Evolutionary conservation across 2,797 vertebrate species (phyloP).

Genomic region (Pseudomugil tenellus): DNA sequence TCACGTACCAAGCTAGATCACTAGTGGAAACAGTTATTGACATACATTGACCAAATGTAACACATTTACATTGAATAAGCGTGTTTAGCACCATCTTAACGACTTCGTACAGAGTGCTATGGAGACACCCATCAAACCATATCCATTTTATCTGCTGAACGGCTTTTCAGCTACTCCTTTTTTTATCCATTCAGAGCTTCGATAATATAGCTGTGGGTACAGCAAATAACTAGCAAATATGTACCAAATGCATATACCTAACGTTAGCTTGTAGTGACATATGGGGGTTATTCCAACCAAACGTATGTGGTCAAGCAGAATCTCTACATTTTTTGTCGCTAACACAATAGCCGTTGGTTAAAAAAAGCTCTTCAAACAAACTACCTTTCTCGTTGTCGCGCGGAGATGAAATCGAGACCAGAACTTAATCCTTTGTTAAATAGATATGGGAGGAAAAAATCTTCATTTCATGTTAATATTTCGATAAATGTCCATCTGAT

Average conservation of each 20-base stretch:
- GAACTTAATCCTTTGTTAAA: conserved; percentile 34
- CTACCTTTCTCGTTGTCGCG: conserved; percentile 61
- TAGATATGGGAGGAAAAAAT: conserved; percentile 13
- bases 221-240: background rate
- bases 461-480: conserved; percentile 55
- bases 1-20: background rate
- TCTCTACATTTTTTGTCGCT: conserved; percentile 61
- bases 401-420: conserved; percentile 38
- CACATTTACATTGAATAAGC: background rate
- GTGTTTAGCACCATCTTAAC: conserved; percentile 27
- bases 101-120: conserved; percentile 31
- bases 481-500: conserved; percentile 63
- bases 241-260: conserved; percentile 3
- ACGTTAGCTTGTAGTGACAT: conserved; percentile 38
- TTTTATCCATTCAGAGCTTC: conserved; percentile 23
- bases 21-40: background rate
- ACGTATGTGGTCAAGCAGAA: conserved; percentile 63
- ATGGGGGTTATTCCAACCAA: conserved; percentile 49
- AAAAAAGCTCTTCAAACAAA: conserved; percentile 58
- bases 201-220: background rate
- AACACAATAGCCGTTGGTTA: conserved; percentile 71
- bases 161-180: conserved; percentile 25
- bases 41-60: conserved; percentile 1
- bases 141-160: conserved; percentile 53
- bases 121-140: conserved; percentile 76